Conservation (phyloP, 2,888 invertebrate genomes). For the Lepidonotus clava region DNA sequence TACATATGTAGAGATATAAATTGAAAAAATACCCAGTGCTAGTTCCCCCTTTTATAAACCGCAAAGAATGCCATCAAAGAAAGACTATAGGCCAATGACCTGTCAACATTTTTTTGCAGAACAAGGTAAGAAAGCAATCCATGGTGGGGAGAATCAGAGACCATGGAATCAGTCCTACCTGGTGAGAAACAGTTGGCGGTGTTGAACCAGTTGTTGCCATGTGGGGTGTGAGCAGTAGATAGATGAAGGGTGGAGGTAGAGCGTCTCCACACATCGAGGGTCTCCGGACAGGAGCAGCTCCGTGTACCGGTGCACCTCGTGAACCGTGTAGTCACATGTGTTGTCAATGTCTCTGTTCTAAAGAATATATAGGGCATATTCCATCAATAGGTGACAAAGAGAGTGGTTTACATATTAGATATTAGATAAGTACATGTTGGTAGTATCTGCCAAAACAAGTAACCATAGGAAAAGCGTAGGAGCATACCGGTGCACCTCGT, state of each 20-base stretch:
- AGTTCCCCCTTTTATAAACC: too few species aligned
- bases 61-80: too few species aligned
- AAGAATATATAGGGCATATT: neutral
- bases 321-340: constrained; percentile 73
- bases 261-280: constrained; percentile 74
- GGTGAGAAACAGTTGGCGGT: constrained; percentile 56
- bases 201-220: constrained; percentile 64
- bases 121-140: too few species aligned
- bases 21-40: too few species aligned
- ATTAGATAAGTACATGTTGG: too few species aligned
- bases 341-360: constrained; percentile 63
- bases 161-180: too few species aligned
- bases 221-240: constrained; percentile 64
- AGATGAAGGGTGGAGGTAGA: constrained; percentile 69
- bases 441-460: neutral
- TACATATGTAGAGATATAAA: too few species aligned
- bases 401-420: constrained; percentile 58
- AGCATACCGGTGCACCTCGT: too few species aligned
- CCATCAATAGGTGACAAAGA: neutral
- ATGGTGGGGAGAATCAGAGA: too few species aligned
- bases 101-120: too few species aligned
- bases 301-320: constrained; percentile 72
- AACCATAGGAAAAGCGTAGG: too few species aligned
- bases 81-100: too few species aligned
- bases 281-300: constrained; percentile 73